These are phyloP conservation scores for Drosophila anomalata DNA, from an alignment of 2,888 invertebrate species.

Conservation along the genomic window DNA sequence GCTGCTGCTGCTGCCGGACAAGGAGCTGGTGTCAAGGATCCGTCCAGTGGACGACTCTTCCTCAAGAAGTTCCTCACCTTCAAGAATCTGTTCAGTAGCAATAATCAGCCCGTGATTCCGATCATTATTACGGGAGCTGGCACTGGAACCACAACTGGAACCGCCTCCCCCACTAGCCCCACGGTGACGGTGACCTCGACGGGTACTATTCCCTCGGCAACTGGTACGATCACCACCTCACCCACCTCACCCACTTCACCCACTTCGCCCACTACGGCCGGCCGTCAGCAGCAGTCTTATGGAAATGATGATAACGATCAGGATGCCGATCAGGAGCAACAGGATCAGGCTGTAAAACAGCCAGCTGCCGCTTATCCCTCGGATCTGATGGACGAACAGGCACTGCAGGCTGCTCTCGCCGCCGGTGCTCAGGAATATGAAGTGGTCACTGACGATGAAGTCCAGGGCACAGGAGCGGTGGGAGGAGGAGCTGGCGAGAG, in stretches of 20 bases:
- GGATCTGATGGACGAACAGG: slow-evolving; percentile 67
- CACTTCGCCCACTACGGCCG: not conserved
- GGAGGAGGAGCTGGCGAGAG: slow-evolving; percentile 55
- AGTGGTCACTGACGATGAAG: slow-evolving; percentile 64
- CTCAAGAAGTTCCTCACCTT: slow-evolving; percentile 79
- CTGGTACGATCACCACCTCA: slow-evolving; percentile 55
- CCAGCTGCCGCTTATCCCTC: slow-evolving; percentile 39
- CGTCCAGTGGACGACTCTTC: slow-evolving; percentile 80
- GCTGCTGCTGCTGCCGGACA: slow-evolving; percentile 12
- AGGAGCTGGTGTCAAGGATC: slow-evolving; percentile 53
- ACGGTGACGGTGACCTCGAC: slow-evolving; percentile 54
- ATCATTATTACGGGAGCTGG: slow-evolving; percentile 77
- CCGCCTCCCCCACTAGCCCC: slow-evolving; percentile 1
- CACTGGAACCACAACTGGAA: slow-evolving; percentile 12
- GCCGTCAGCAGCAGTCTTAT: slow-evolving; percentile 9
- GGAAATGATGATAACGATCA: slow-evolving; percentile 36
- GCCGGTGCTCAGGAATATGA: slow-evolving; percentile 75
- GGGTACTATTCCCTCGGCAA: slow-evolving; percentile 63
- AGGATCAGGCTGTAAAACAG: slow-evolving; percentile 27
- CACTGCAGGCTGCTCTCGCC: slow-evolving; percentile 61
- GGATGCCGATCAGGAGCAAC: slow-evolving; percentile 28
- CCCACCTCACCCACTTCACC: slow-evolving; percentile 38
- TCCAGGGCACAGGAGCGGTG: slow-evolving; percentile 57
- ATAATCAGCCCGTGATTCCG: slow-evolving; percentile 74
- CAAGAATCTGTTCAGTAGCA: slow-evolving; percentile 72